phyloP scores from a whole-genome alignment of 1,140 invertebrate species.

The Nasonia longicornis region DNA sequence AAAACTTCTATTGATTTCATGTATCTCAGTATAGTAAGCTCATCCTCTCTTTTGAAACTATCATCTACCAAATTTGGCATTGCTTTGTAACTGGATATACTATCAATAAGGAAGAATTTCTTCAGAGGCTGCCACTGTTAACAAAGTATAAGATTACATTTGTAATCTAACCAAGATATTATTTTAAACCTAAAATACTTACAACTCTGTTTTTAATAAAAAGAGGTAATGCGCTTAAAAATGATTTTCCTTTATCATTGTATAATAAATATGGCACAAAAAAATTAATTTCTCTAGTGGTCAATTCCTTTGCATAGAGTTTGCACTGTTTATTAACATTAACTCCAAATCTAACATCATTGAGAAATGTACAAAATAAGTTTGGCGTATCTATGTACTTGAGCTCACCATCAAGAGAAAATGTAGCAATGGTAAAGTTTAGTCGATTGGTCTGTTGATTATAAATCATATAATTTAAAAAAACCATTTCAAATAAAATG shows the following conservation, averaged over 20 bases:
- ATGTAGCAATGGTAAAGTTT: constrained; percentile 65
- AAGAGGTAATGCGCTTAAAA: constrained; percentile 74
- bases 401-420: constrained; percentile 62
- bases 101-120: constrained; percentile 79
- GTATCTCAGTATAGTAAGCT: constrained; percentile 59
- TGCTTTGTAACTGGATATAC: constrained; percentile 64
- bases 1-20: constrained; percentile 65
- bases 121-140: constrained; percentile 74
- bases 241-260: constrained; percentile 62
- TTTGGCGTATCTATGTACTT: constrained; percentile 65
- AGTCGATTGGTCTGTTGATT: constrained; percentile 65
- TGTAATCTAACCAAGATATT: constrained; percentile 19
- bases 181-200: constrained; percentile 32
- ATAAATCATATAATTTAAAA: constrained; percentile 34
- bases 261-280: constrained; percentile 73
- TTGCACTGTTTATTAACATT: constrained; percentile 70
- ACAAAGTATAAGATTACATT: constrained; percentile 5
- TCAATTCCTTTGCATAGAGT: constrained; percentile 70
- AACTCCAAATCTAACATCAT: constrained; percentile 71
- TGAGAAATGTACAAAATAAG: constrained; percentile 67
- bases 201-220: constrained; percentile 62
- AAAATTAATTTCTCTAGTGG: constrained; percentile 70
- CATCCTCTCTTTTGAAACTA: constrained; percentile 45
- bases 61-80: constrained; percentile 52
- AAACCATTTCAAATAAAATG: constrained; percentile 6